phyloP scores from a whole-genome alignment of 1,140 invertebrate species.

The Caenorhabditis inopinata region DNA sequence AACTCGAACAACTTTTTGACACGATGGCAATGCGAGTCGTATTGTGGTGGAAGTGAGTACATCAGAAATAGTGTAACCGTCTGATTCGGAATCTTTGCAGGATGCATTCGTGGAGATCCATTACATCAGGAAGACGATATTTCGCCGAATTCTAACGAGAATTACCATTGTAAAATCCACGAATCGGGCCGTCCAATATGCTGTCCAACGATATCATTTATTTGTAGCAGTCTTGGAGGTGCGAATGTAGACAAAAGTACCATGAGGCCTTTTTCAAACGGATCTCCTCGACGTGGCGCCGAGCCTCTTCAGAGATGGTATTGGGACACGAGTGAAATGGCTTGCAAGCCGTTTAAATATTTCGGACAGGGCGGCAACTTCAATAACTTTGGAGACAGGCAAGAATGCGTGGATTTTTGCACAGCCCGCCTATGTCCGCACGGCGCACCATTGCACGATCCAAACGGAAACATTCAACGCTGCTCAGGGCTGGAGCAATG shows the following conservation, averaged over 20 bases:
- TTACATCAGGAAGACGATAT: conserved; percentile 30
- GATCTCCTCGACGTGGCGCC: conserved; percentile 40
- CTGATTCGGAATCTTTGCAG: conserved; percentile 39
- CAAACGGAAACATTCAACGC: conserved; percentile 47
- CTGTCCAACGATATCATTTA: conserved; percentile 49
- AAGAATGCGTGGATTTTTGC: conserved; percentile 54
- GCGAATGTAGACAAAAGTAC: conserved; percentile 33
- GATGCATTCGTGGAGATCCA: conserved; percentile 54
- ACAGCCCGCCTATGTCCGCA: conserved; percentile 45
- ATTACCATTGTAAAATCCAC: conserved; percentile 45
- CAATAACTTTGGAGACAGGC: conserved; percentile 54
- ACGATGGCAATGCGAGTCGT: conserved; percentile 48
- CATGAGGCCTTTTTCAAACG: not conserved
- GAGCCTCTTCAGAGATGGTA: conserved; percentile 48
- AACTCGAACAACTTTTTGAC: conserved; percentile 57
- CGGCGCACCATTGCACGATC: conserved; percentile 49
- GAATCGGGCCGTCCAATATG: conserved; percentile 46
- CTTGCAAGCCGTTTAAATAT: conserved; percentile 52
- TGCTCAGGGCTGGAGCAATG: conserved; percentile 49
- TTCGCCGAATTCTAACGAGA: conserved; percentile 36
- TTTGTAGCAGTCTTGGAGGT: conserved; percentile 53
- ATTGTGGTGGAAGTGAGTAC: conserved; percentile 53
- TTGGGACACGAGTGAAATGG: conserved; percentile 43
- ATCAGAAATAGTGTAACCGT: not conserved
- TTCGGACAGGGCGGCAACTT: conserved; percentile 57